Base-by-base conservation (phyloP, 2,113 vertebrate genomes). In the Galeopterus variegatus region DNA sequence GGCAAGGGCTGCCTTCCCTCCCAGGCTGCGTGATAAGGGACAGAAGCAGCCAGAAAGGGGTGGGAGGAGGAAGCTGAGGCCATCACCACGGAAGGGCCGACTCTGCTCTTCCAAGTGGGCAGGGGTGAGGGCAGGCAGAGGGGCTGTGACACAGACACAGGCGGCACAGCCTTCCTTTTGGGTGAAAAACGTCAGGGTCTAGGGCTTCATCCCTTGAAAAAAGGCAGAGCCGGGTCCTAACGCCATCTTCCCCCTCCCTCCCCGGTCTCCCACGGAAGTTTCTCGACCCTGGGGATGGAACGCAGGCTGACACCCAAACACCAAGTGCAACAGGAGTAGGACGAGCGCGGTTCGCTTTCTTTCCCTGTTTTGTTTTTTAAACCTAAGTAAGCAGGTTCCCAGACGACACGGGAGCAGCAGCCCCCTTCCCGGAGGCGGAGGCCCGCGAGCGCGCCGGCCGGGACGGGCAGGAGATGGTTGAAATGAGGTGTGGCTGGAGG, bases 341-440 rank as follows among this genome's bases (percentile, higher is more conserved):
- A 60, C 0, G 12, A 33, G 75, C 84, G 54, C 4, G 0, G 5
- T 17, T 73, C 76, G 95, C 67, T n/a, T 93, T 88, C 41, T 97
- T 80, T 76, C 90, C 90, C 62, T 69, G 69, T 79, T 94, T 91
- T 36, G 23, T 90, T 75, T 92, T 73, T 19, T 0, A 87, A 85
- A 97, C 95, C 97, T 96, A 65, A 95, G 76, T 45, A 97, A 97
- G 88, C 80, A 76, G 69, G 90, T 93, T 62, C 96, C 58, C 23
- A 93, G 73, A 13, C 81, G 15, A 60, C 52, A 21, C 18, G 72
- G 41, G 41, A 79, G 97, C 97, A 89, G 96, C 90, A 56, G 70
- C 73, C 64, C 96, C 92, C 88, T 17, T 94, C 79, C 96, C 90
- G n/a, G n/a, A n/a, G n/a, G n/a, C 93, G 70, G 90, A 75, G 96